phyloP scores from a whole-genome alignment of 2,113 vertebrate species.

The Nycticebus coucang region DNA sequence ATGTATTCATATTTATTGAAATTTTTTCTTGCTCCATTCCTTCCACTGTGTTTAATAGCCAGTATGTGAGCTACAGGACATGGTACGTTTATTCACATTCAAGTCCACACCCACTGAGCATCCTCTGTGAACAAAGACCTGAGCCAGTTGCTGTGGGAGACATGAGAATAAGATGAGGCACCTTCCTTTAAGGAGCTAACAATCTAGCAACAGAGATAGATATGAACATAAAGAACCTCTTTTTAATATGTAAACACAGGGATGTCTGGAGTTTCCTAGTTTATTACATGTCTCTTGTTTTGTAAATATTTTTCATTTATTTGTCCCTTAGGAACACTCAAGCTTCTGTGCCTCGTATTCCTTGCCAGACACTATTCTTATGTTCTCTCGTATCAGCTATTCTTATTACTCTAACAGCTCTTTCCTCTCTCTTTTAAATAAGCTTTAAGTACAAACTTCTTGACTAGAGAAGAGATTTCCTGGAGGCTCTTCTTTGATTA shows the following conservation, averaged over 20 bases:
- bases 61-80: background rate
- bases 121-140: background rate
- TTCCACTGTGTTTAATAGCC: conserved; percentile 32
- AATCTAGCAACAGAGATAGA: background rate
- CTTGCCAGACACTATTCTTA: conserved; percentile 16
- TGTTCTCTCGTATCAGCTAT: conserved; percentile 31
- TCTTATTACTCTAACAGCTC: conserved; percentile 58
- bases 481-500: conserved; percentile 52
- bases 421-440: conserved; percentile 52
- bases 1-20: conserved; percentile 21
- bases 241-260: conserved; percentile 25
- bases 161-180: background rate
- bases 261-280: conserved; percentile 22
- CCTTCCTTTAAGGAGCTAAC: conserved; percentile 44
- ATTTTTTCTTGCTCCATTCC: conserved; percentile 14
- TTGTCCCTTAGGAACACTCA: conserved; percentile 29
- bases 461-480: conserved; percentile 46
- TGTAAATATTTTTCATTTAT: conserved; percentile 49
- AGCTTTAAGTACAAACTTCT: conserved; percentile 36
- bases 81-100: conserved; percentile 4
- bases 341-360: conserved; percentile 12
- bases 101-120: background rate
- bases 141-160: conserved; percentile 9
- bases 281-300: conserved; percentile 51
- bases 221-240: background rate